A percentile compares a stretch with the other conserved stretches of the same genome.
Evolutionary conservation across 2,888 invertebrate genomes (phyloP).

Genomic region (Mesorhabditis belari): DNA sequence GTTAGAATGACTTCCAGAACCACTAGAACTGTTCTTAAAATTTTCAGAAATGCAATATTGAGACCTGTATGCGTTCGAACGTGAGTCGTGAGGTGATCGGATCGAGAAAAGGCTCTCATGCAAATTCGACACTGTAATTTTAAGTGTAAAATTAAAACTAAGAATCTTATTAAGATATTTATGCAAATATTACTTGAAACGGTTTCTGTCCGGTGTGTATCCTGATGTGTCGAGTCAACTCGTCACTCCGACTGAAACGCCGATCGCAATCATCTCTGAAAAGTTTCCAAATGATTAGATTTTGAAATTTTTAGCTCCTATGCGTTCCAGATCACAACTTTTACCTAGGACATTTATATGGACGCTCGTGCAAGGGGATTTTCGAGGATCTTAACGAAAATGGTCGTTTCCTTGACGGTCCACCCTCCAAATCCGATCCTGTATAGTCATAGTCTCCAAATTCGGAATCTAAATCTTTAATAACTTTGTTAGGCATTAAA

Average conservation of each 20-base stretch:
- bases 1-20: too few relatives aligned
- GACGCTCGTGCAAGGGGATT: constrained; percentile 91
- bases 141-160: neutral
- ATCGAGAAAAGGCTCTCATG: constrained; percentile 92
- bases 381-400: neutral
- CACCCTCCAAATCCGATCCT: neutral
- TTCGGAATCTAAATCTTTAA: neutral
- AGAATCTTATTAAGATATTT: neutral
- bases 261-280: constrained; percentile 85
- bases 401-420: neutral
- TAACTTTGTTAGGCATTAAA: neutral
- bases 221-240: constrained; percentile 93
- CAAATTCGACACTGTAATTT: constrained; percentile 80
- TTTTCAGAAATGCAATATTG: too few relatives aligned
- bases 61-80: constrained; percentile 72
- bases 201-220: constrained; percentile 77
- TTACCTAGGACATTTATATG: constrained; percentile 83
- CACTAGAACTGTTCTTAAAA: too few relatives aligned
- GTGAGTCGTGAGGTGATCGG: constrained; percentile 97
- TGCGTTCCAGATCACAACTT: too few relatives aligned
- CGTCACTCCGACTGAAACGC: constrained; percentile 92
- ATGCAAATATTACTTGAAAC: constrained; percentile 54
- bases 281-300: neutral
- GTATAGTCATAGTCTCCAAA: constrained; percentile 4
- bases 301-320: neutral